Conservation (phyloP, 2,113 vertebrate species). For the Orthonyx spaldingii region DNA sequence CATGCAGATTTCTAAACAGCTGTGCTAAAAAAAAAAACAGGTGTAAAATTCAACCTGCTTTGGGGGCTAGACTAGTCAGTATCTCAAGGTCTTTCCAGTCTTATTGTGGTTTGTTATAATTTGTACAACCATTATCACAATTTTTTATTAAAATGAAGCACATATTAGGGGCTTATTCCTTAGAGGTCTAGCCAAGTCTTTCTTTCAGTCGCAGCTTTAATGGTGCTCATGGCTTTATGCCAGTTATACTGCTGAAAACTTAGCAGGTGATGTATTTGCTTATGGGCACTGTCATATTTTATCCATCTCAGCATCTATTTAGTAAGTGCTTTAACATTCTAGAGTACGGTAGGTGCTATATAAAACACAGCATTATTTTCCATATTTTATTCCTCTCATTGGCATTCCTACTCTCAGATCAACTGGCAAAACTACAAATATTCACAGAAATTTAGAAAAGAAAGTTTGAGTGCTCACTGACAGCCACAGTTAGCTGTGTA, state of each 20-base stretch:
- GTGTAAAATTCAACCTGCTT: not conserved
- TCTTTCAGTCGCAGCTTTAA: not conserved
- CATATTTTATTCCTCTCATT: slow-evolving; percentile 3
- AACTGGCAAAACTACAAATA: slow-evolving; percentile 29
- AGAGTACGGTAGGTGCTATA: slow-evolving; percentile 16
- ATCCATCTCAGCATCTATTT: slow-evolving; percentile 20
- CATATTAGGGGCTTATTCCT: not conserved
- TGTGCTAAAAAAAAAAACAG: not conserved
- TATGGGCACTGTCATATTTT: slow-evolving; percentile 19
- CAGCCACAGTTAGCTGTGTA: not conserved
- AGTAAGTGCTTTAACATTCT: not conserved
- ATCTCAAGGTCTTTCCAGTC: not conserved
- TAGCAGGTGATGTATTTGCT: slow-evolving; percentile 23
- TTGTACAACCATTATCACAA: not conserved
- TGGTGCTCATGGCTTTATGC: not conserved
- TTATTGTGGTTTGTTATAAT: not conserved
- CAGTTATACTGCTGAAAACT: not conserved
- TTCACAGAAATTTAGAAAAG: not conserved
- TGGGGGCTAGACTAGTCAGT: not conserved
- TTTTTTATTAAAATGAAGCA: not conserved
- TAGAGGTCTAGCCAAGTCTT: not conserved
- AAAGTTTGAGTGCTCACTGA: not conserved
- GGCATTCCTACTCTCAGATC: not conserved
- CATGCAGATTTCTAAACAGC: not conserved
- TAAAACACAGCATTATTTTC: slow-evolving; percentile 47